Conservation (phyloP, 2,888 invertebrate species). For the Cataglyphis altisquamis region DNA sequence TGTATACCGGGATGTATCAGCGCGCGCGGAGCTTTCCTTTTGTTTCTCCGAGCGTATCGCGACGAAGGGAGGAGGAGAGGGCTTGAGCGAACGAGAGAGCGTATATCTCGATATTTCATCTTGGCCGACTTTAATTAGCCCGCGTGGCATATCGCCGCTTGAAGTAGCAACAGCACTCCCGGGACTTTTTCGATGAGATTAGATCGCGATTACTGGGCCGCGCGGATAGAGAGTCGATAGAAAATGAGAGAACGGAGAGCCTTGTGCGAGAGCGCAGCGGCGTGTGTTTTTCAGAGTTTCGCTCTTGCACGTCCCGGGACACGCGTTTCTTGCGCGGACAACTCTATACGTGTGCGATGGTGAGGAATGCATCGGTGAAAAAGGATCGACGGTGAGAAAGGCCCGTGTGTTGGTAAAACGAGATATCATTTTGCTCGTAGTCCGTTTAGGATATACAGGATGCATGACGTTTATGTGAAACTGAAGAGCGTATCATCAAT, state of each 20-base stretch:
- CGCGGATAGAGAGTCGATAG: constrained; percentile 21
- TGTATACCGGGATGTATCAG: constrained; percentile 14
- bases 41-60: constrained; percentile 56
- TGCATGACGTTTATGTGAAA: not conserved
- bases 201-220: constrained; percentile 62
- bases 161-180: constrained; percentile 45
- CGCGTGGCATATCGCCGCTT: constrained; percentile 57
- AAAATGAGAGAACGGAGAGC: not conserved
- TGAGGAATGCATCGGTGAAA: constrained; percentile 34
- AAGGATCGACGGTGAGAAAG: not conserved
- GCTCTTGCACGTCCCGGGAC: constrained; percentile 27
- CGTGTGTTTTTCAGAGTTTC: constrained; percentile 32
- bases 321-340: constrained; percentile 46
- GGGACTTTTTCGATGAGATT: constrained; percentile 58
- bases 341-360: constrained; percentile 26
- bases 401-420: not conserved
- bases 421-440: constrained; percentile 15
- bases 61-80: not conserved
- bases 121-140: constrained; percentile 68
- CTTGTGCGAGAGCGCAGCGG: constrained; percentile 7
- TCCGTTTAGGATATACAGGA: not conserved
- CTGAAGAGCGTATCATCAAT: not conserved
- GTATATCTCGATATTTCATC: constrained; percentile 71
- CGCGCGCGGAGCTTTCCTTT: constrained; percentile 61
- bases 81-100: constrained; percentile 15